Evolutionary conservation across 2,797 vertebrate species (phyloP).

Genomic region (Scleropages formosus): DNA sequence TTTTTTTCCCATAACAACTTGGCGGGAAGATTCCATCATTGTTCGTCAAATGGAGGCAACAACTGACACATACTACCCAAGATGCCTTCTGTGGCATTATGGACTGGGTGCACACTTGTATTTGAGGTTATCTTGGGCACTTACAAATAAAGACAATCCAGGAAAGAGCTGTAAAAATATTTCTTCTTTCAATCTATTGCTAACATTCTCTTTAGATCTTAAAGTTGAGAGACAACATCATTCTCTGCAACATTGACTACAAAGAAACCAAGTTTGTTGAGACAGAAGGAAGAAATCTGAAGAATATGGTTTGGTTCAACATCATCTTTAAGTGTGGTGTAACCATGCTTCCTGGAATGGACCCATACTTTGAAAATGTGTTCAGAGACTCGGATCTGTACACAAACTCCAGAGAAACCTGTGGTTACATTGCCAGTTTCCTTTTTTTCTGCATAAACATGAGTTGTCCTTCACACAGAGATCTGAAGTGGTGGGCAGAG

Average conservation of each 20-base stretch:
- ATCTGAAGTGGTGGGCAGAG: background rate
- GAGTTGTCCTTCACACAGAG: background rate
- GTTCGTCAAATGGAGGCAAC: background rate
- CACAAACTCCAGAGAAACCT: background rate
- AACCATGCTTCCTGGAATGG: background rate
- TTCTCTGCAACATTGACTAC: background rate
- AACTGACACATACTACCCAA: background rate
- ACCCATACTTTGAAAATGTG: background rate
- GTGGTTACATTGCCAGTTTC: background rate
- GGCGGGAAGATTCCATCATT: background rate
- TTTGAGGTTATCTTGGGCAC: too few species aligned
- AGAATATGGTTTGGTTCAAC: background rate
- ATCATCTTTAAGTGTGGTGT: constrained; percentile 1
- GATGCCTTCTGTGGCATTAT: background rate
- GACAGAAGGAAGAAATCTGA: background rate
- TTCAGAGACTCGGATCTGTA: background rate
- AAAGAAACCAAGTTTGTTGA: background rate
- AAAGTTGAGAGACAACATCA: background rate
- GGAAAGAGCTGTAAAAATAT: background rate
- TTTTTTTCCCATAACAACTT: background rate
- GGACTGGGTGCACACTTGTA: background rate
- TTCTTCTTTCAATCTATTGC: background rate
- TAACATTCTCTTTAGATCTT: background rate
- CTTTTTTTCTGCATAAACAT: background rate
- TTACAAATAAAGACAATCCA: background rate